phyloP scores from a whole-genome alignment of 2,113 vertebrate species.

The Sceloporus undulatus region DNA sequence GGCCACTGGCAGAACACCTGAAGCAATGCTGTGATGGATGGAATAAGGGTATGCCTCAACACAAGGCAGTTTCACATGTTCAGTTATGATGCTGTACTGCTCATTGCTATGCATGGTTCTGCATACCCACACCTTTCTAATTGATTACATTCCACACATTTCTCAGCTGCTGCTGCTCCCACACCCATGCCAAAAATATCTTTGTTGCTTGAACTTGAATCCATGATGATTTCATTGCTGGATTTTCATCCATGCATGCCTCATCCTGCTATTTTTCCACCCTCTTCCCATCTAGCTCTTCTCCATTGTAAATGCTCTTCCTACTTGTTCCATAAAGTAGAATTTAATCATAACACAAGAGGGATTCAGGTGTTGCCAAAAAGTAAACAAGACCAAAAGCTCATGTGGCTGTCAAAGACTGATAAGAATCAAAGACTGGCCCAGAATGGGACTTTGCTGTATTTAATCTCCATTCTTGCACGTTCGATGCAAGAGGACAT shows the following conservation, averaged over 20 bases:
- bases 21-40: neutral
- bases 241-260: neutral
- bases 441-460: neutral
- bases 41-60: neutral
- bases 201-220: constrained; percentile 15
- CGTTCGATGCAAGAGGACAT: neutral
- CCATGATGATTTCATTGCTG: fast-evolving
- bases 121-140: neutral
- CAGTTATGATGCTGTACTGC: neutral
- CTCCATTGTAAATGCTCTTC: fast-evolving
- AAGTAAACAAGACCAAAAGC: neutral
- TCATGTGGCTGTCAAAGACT: neutral
- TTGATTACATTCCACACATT: constrained; percentile 1
- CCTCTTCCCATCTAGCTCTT: neutral
- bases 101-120: fast-evolving
- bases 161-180: neutral
- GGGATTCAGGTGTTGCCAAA: neutral
- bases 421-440: neutral
- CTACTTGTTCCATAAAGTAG: neutral
- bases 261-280: neutral
- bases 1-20: neutral
- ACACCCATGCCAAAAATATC: neutral
- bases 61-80: neutral
- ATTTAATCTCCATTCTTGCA: neutral
- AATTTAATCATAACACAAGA: neutral